Percentiles rank a stretch among this genome's conserved stretches.
phyloP scores from a whole-genome alignment of 2,113 vertebrate genomes.

The Caranx ignobilis region DNA sequence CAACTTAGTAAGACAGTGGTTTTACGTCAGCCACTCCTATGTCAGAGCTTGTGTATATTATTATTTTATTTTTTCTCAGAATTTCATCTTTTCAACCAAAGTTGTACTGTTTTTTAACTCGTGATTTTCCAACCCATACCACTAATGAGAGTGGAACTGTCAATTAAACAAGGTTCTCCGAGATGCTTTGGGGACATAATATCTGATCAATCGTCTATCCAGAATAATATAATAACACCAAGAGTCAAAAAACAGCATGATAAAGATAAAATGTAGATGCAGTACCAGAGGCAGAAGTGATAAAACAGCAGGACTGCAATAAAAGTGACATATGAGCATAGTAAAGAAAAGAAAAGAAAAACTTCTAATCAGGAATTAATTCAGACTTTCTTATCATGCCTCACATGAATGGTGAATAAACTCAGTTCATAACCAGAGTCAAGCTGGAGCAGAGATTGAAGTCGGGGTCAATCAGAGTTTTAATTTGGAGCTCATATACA shows the following conservation, averaged over 20 bases:
- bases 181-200: constrained; percentile 26
- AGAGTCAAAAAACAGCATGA: not conserved
- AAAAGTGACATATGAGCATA: too few relatives aligned
- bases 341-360: not conserved
- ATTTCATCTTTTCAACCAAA: too few relatives aligned
- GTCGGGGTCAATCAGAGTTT: not conserved
- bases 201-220: constrained; percentile 24
- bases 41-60: too few relatives aligned
- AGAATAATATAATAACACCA: constrained; percentile 25
- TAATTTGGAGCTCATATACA: constrained; percentile 5
- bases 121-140: too few relatives aligned
- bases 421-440: not conserved
- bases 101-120: too few relatives aligned
- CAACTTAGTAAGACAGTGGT: too few relatives aligned
- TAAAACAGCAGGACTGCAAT: not conserved
- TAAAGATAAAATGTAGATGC: not conserved
- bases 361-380: not conserved
- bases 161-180: not conserved
- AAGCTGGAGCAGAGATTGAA: constrained; percentile 4
- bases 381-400: not conserved
- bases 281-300: not conserved
- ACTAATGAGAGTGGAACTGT: too few relatives aligned
- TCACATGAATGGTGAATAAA: not conserved
- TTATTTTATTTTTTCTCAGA: too few relatives aligned
- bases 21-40: too few relatives aligned